Evolutionary conservation across 2,888 invertebrate genomes (phyloP).

Genomic region (Stictocephala bisonia): DNA sequence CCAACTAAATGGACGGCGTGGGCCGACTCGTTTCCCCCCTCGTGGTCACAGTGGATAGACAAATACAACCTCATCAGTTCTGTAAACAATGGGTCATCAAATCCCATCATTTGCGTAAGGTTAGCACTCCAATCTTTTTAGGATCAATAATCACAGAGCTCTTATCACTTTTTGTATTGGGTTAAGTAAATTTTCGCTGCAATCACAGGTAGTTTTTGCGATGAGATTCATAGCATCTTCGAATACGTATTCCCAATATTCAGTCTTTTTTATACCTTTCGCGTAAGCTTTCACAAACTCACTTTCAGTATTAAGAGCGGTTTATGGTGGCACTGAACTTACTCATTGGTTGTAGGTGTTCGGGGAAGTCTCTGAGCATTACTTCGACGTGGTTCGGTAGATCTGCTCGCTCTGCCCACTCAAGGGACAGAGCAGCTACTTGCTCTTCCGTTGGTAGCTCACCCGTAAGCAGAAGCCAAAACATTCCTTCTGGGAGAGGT

Average conservation of each 20-base stretch:
- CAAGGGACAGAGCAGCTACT: slow-evolving; percentile 77
- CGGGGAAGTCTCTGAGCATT: slow-evolving; percentile 91
- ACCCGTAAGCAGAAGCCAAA: slow-evolving; percentile 91
- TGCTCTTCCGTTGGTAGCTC: slow-evolving; percentile 86
- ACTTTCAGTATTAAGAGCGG: slow-evolving; percentile 92
- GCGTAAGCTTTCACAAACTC: slow-evolving; percentile 90
- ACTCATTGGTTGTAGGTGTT: slow-evolving; percentile 89
- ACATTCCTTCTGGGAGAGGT: slow-evolving; percentile 93
- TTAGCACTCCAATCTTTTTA: slow-evolving; percentile 94
- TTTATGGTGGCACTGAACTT: slow-evolving; percentile 92
- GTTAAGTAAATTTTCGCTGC: slow-evolving; percentile 97
- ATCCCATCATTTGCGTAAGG: slow-evolving; percentile 92
- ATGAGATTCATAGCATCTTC: slow-evolving; percentile 96
- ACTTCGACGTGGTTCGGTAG: slow-evolving; percentile 91
- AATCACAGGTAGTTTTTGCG: slow-evolving; percentile 91
- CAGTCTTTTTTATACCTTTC: slow-evolving; percentile 85
- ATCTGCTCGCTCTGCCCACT: slow-evolving; percentile 87
- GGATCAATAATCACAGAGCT: slow-evolving; percentile 87
- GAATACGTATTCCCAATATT: slow-evolving; percentile 91
- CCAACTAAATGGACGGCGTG: slow-evolving; percentile 94
- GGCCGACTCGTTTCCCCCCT: slow-evolving; percentile 96
- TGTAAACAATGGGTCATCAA: slow-evolving; percentile 79
- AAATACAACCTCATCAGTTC: slow-evolving; percentile 94
- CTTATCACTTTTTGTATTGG: slow-evolving; percentile 80
- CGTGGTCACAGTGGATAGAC: slow-evolving; percentile 95